These are phyloP conservation scores for Schizopygopsis malacanthus DNA, from an alignment of 2,797 vertebrate species.

Conservation along the genomic window DNA sequence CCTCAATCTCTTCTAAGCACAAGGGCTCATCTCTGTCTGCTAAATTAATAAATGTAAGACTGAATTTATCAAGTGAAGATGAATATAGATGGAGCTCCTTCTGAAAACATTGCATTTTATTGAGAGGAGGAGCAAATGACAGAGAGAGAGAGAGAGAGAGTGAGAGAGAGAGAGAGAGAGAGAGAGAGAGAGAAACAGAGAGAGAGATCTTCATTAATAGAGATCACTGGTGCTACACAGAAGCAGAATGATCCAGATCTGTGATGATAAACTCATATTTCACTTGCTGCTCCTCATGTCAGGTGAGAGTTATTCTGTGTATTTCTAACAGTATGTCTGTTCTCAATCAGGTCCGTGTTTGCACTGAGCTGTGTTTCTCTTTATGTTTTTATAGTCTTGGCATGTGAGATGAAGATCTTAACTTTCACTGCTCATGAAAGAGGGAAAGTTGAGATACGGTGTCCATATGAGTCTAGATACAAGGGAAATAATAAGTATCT, in stretches of 20 bases:
- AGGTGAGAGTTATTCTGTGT: conserved; percentile 31
- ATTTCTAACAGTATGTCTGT: not conserved
- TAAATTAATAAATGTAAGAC: too few species aligned
- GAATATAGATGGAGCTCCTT: too few species aligned
- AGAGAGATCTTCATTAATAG: not conserved
- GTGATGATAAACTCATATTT: not conserved
- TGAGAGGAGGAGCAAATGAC: too few species aligned
- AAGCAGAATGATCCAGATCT: not conserved
- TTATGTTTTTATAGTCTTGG: not conserved
- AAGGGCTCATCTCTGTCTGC: too few species aligned
- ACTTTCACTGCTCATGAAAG: conserved; percentile 56
- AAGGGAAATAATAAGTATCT: conserved; percentile 65
- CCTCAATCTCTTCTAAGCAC: too few species aligned
- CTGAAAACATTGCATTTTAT: too few species aligned
- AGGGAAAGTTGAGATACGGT: conserved; percentile 29
- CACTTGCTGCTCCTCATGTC: not conserved
- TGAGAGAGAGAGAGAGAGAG: not conserved
- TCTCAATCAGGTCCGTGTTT: conserved; percentile 9
- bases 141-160: too few species aligned
- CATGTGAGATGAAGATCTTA: not conserved
- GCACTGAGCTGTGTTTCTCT: not conserved
- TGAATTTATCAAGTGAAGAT: too few species aligned
- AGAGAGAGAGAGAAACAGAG: too few species aligned
- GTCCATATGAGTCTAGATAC: conserved; percentile 14
- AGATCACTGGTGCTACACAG: not conserved